Percentiles rank a stretch among this genome's conserved stretches.
Conservation (phyloP, 2,888 invertebrate species). For the Epirrhoe alternata region DNA sequence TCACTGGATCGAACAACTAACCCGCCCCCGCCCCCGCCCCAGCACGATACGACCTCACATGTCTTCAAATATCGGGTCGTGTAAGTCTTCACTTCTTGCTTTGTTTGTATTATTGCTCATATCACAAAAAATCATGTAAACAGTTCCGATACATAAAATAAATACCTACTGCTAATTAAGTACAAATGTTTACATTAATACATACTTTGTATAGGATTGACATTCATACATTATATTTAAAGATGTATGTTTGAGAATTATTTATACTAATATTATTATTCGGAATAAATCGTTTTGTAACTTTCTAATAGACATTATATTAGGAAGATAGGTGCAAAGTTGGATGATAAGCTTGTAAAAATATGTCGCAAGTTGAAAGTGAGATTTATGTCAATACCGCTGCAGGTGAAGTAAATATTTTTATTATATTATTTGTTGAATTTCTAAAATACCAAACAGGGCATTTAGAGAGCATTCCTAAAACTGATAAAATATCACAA, state of each 20-base stretch:
- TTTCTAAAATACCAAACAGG: constrained; percentile 45
- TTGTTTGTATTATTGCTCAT: constrained; percentile 81
- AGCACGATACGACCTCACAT: constrained; percentile 50
- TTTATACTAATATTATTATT: constrained; percentile 1
- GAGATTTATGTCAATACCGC: constrained; percentile 43
- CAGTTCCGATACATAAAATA: constrained; percentile 76
- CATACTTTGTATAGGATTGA: constrained; percentile 37
- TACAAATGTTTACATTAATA: constrained; percentile 69
- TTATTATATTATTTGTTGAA: constrained; percentile 40
- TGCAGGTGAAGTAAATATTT: constrained; percentile 31
- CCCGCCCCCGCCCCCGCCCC: constrained; percentile 30
- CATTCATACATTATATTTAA: constrained; percentile 30
- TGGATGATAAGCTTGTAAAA: constrained; percentile 20
- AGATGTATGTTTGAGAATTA: constrained; percentile 22
- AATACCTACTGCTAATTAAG: constrained; percentile 83
- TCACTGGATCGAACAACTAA: constrained; percentile 62
- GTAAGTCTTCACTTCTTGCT: constrained; percentile 68
- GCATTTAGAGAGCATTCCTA: constrained; percentile 72
- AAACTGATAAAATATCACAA: constrained; percentile 78
- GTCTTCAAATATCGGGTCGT: constrained; percentile 66
- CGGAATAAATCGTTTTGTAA: not conserved
- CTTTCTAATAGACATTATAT: constrained; percentile 10
- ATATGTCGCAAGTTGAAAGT: constrained; percentile 27
- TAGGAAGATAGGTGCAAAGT: constrained; percentile 10
- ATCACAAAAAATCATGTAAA: constrained; percentile 80